A percentile compares a stretch with the other conserved stretches of the same genome.
Conservation (phyloP, 2,797 vertebrate species). For the Heteromormyrus szaboi region DNA sequence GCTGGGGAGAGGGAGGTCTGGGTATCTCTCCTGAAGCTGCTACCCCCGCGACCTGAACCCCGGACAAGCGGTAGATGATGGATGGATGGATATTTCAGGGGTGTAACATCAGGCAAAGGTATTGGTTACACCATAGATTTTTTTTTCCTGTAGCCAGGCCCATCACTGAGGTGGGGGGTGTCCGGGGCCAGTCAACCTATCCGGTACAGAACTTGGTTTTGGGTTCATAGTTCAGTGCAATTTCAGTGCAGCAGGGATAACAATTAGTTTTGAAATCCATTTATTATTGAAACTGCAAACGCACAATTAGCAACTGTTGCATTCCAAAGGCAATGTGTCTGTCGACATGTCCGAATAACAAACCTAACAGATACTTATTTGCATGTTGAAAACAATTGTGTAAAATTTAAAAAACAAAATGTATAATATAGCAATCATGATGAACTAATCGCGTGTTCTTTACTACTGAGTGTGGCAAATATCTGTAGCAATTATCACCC, state of each 20-base stretch:
- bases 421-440: not conserved
- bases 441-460: not conserved
- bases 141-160: not conserved
- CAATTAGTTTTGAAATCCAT: not conserved
- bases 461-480: not conserved
- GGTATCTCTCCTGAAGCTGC: too few relatives aligned
- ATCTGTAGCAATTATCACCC: not conserved
- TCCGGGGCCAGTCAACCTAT: not conserved
- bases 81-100: not conserved
- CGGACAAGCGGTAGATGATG: too few relatives aligned
- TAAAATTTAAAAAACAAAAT: not conserved
- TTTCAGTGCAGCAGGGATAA: not conserved
- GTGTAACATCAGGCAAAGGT: not conserved
- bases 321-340: not conserved
- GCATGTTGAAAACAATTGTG: not conserved
- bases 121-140: not conserved
- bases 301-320: not conserved
- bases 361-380: not conserved
- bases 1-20: too few relatives aligned
- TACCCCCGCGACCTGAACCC: too few relatives aligned
- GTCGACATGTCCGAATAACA: not conserved
- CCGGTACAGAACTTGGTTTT: too few relatives aligned
- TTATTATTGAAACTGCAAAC: not conserved
- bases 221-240: not conserved
- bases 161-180: not conserved